Percentiles rank a stretch among this genome's conserved stretches.
Evolutionary conservation across 2,113 vertebrate genomes (phyloP).

Genomic region (Tichodroma muraria): DNA sequence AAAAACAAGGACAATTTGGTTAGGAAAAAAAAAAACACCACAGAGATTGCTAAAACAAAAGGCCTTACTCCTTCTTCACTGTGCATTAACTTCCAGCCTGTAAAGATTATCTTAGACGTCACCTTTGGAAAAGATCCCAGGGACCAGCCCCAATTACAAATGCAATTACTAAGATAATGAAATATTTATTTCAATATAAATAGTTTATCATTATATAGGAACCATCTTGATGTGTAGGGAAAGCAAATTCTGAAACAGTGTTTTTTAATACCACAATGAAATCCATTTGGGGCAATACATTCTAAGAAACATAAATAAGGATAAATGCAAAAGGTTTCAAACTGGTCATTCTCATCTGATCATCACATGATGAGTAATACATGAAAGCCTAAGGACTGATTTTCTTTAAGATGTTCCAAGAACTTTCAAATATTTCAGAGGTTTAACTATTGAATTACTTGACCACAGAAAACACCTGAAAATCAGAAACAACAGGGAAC

Average conservation of each 20-base stretch:
- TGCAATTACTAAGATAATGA: neutral
- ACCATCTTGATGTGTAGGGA: neutral
- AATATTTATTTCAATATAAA: neutral
- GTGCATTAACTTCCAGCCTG: neutral
- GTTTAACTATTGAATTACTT: neutral
- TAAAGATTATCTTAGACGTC: neutral
- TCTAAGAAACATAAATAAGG: neutral
- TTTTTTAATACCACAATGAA: neutral
- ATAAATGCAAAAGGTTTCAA: neutral
- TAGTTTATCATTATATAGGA: neutral
- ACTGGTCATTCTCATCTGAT: constrained; percentile 21
- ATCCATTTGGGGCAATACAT: neutral
- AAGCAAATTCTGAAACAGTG: neutral
- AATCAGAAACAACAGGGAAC: neutral
- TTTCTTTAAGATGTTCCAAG: neutral
- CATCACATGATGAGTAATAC: neutral
- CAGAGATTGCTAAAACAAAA: neutral
- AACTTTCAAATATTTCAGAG: neutral
- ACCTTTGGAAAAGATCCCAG: neutral
- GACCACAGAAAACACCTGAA: neutral
- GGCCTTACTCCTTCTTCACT: neutral
- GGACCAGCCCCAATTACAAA: neutral
- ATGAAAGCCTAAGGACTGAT: neutral
- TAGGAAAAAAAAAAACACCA: neutral
- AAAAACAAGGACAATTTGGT: neutral